Percentiles rank a stretch among this genome's conserved stretches.
phyloP scores from a whole-genome alignment of 2,797 vertebrate species.

The Artibeus jamaicensis region DNA sequence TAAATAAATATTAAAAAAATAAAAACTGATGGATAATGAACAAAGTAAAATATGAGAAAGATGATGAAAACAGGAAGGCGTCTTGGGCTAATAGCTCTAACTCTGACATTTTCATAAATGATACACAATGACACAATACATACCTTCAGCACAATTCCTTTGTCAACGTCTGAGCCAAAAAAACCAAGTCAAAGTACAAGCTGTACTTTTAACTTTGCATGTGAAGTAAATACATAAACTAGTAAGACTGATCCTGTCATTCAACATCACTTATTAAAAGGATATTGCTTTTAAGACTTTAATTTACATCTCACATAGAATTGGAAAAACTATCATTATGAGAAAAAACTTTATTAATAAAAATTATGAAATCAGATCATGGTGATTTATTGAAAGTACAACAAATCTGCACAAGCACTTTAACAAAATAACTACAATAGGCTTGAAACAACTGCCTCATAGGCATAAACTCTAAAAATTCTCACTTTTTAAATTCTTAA shows the following conservation, averaged over 20 bases:
- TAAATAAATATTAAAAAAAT: too few species aligned
- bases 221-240: neutral
- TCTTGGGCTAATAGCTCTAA: neutral
- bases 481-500: neutral
- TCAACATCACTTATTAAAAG: neutral
- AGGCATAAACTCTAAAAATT: neutral
- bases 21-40: neutral
- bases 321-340: neutral
- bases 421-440: neutral
- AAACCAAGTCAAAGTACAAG: slow-evolving; percentile 41
- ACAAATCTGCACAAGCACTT: neutral
- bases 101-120: neutral
- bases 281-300: neutral
- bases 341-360: neutral
- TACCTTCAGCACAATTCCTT: neutral
- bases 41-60: neutral
- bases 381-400: neutral
- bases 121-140: neutral
- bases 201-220: slow-evolving; percentile 29
- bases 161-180: neutral
- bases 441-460: neutral
- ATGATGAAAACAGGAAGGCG: neutral
- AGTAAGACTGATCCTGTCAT: neutral
- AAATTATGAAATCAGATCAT: neutral
- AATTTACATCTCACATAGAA: neutral